Conservation (phyloP, 2,888 invertebrate species). For the Busseola fusca region DNA sequence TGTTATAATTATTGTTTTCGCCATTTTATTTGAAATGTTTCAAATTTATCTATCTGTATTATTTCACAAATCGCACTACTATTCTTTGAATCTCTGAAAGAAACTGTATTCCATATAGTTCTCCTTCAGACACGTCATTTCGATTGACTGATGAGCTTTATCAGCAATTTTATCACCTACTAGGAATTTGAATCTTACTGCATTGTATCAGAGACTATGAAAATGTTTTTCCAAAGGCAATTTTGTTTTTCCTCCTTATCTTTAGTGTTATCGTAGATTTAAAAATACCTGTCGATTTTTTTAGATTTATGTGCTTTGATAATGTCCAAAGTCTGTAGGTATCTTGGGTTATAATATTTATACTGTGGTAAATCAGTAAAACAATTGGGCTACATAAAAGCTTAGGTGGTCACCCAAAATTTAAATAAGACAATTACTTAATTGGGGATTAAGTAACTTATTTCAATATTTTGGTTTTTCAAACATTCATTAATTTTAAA, state of each 20-base stretch:
- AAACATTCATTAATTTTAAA: no score
- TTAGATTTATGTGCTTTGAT: slow-evolving; percentile 48
- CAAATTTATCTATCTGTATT: slow-evolving; percentile 9
- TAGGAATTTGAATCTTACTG: slow-evolving; percentile 23
- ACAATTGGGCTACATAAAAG: neutral
- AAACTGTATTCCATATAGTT: slow-evolving; percentile 37
- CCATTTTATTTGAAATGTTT: slow-evolving; percentile 23
- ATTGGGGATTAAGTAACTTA: neutral
- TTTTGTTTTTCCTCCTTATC: slow-evolving; percentile 43
- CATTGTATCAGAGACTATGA: neutral
- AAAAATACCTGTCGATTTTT: slow-evolving; percentile 31
- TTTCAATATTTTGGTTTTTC: no score
- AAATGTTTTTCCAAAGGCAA: neutral
- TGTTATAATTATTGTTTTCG: slow-evolving; percentile 29
- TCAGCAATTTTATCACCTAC: neutral
- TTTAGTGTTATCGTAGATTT: slow-evolving; percentile 32
- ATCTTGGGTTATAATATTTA: neutral
- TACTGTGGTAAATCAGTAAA: neutral
- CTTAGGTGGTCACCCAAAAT: neutral
- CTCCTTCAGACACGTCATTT: slow-evolving; percentile 15
- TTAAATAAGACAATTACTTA: neutral
- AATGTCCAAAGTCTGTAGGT: slow-evolving; percentile 1
- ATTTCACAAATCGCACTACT: slow-evolving; percentile 31
- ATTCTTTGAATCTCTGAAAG: slow-evolving; percentile 27
- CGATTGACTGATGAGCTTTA: slow-evolving; percentile 39